A percentile compares a stretch with the other conserved stretches of the same genome.
These are phyloP conservation scores for Phyllostomus hastatus DNA, from an alignment of 2,113 vertebrate species.

Conservation along the genomic window DNA sequence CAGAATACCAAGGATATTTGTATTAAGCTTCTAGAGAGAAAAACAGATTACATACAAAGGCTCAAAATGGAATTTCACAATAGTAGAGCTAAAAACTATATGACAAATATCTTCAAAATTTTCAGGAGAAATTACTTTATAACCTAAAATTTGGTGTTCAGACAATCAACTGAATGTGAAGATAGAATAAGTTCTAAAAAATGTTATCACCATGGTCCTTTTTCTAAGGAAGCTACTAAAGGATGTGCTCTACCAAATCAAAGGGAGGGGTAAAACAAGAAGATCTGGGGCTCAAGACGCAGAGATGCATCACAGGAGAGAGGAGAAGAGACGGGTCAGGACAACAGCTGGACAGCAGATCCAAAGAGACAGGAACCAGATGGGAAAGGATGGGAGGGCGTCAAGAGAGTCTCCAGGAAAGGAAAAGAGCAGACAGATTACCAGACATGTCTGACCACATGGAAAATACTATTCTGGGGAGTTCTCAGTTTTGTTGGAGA, in stretches of 20 bases:
- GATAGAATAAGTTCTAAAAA: neutral
- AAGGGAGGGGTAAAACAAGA: neutral
- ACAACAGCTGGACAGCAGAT: neutral
- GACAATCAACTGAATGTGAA: neutral
- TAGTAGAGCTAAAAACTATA: neutral
- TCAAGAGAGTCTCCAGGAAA: neutral
- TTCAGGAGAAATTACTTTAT: neutral
- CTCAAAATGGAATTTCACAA: neutral
- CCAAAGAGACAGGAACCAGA: neutral
- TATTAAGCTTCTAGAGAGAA: neutral
- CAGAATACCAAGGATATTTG: neutral
- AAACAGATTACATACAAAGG: neutral
- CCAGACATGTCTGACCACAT: neutral
- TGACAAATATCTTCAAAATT: neutral
- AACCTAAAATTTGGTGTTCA: neutral
- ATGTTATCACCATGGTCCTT: neutral
- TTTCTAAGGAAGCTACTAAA: neutral
- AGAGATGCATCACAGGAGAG: neutral
- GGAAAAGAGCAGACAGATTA: neutral
- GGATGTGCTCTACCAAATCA: neutral
- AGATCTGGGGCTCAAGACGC: neutral
- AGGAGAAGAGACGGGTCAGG: neutral
- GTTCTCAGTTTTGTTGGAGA: neutral
- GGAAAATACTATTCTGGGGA: neutral
- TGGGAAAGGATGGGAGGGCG: neutral